These are phyloP conservation scores for Lepidochitona cinerea DNA, from an alignment of 2,888 invertebrate genomes.

Conservation along the genomic window DNA sequence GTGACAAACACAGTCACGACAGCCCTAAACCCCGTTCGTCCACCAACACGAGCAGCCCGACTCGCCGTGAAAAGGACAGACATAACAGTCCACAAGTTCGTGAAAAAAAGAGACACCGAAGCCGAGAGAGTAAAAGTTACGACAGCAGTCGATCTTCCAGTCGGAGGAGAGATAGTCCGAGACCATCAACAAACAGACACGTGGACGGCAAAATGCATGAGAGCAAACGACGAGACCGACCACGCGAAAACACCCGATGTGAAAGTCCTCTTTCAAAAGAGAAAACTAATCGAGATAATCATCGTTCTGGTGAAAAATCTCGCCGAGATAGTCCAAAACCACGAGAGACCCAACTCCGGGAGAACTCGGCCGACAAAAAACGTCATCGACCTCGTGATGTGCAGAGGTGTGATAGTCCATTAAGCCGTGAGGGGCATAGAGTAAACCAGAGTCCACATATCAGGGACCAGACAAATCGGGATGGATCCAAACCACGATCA, in stretches of 20 bases:
- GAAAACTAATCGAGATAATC: background rate
- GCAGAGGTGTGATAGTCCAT: background rate
- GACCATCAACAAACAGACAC: too few relatives aligned
- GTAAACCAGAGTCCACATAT: background rate
- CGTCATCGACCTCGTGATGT: background rate
- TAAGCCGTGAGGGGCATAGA: background rate
- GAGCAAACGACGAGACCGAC: background rate
- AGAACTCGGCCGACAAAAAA: background rate
- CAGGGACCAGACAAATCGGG: background rate
- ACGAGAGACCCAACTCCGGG: background rate
- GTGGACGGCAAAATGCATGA: background rate
- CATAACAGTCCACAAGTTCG: background rate
- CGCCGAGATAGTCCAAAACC: background rate
- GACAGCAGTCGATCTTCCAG: too few relatives aligned
- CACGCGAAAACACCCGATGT: background rate
- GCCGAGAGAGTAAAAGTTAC: too few relatives aligned
- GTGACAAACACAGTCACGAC: background rate
- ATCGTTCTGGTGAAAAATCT: background rate
- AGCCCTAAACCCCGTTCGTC: background rate
- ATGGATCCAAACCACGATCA: background rate
- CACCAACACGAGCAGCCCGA: background rate
- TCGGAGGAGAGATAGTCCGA: too few relatives aligned
- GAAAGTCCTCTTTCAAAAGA: background rate
- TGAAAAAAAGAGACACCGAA: background rate
- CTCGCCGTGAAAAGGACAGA: background rate